These are phyloP conservation scores for Pyrochroa serraticornis DNA, from an alignment of 2,888 invertebrate species.

Conservation along the genomic window DNA sequence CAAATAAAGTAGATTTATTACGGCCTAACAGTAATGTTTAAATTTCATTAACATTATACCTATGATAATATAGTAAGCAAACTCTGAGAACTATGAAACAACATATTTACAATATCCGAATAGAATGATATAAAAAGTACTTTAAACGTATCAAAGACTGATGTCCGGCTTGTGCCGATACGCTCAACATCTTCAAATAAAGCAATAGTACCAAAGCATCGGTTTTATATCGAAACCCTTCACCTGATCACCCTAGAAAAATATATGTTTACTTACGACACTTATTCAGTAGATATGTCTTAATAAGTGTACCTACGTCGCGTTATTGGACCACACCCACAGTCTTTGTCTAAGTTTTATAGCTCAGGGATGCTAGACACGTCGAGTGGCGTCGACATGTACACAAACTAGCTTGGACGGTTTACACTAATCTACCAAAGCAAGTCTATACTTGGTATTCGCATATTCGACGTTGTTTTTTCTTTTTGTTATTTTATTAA, in stretches of 20 bases:
- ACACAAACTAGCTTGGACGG: constrained; percentile 48
- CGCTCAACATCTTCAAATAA: constrained; percentile 46
- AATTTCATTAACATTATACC: constrained; percentile 29
- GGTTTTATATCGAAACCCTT: constrained; percentile 32
- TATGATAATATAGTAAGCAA: constrained; percentile 33
- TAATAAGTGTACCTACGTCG: constrained; percentile 47
- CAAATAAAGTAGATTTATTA: constrained; percentile 27
- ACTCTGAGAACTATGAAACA: constrained; percentile 38
- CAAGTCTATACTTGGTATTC: constrained; percentile 23
- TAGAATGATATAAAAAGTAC: constrained; percentile 37
- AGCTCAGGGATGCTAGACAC: constrained; percentile 34
- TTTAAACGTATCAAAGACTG: constrained; percentile 27
- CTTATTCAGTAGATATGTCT: constrained; percentile 52
- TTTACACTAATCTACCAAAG: constrained; percentile 48
- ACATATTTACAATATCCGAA: constrained; percentile 39
- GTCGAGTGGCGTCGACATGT: constrained; percentile 38
- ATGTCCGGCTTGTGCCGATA: constrained; percentile 15
- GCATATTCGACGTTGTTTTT: constrained; percentile 1
- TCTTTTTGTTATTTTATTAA: too few species aligned
- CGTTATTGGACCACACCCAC: constrained; percentile 56
- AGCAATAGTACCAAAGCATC: constrained; percentile 59
- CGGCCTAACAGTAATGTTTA: constrained; percentile 26
- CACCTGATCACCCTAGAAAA: constrained; percentile 51
- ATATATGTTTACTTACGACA: constrained; percentile 49
- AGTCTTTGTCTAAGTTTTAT: constrained; percentile 49